Base-by-base conservation (phyloP, 23 tunicate genomes). In the Corella eumyota region DNA sequence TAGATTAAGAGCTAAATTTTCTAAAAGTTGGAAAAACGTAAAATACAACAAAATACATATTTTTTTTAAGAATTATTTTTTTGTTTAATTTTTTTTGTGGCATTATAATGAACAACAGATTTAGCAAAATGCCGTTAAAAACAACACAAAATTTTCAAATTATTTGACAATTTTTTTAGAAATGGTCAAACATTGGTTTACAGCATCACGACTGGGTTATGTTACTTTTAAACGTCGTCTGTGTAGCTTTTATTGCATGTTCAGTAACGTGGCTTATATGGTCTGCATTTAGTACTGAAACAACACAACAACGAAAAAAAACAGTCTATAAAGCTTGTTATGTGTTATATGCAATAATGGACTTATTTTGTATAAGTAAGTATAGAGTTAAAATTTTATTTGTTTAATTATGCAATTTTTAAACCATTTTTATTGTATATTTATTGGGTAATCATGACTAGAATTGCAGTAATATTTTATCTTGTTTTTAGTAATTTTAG, bases 131-230 rank as follows among this genome's bases (percentile, higher is more conserved):
- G n/a, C n/a, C n/a, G n/a, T n/a, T n/a, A n/a, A n/a, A n/a, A n/a
- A n/a, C n/a, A n/a, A n/a, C 24, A 49, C 26, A 36, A 21, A 6
- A 23, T n/a, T 13, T 52, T 52, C 6, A 6, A 52, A 11, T 52
- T 13, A 21, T 20, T 7, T 6, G 23, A 13, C 6, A 7, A 52
- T 52, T 52, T 15, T 58, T 58, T 29, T 9, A 6, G 1, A 31
- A 62, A 52, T 62, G 68, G 48, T 6, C 33, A 37, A 37, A 31
- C 9, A 40, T 50, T 56, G 13, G 61, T 25, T 30, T 75, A 3
- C 34, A 63, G 19, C 69, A 40, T 4, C 81, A 75, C 71, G 81
- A 75, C 53, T 54, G 34, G 33, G 81, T 72, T 11, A 75, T 75
- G 70, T 40, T 75, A 3, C 54, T 45, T 11, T 71, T 75, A 3